Conservation (phyloP, 2,113 vertebrate genomes). For the Mellivora capensis region DNA sequence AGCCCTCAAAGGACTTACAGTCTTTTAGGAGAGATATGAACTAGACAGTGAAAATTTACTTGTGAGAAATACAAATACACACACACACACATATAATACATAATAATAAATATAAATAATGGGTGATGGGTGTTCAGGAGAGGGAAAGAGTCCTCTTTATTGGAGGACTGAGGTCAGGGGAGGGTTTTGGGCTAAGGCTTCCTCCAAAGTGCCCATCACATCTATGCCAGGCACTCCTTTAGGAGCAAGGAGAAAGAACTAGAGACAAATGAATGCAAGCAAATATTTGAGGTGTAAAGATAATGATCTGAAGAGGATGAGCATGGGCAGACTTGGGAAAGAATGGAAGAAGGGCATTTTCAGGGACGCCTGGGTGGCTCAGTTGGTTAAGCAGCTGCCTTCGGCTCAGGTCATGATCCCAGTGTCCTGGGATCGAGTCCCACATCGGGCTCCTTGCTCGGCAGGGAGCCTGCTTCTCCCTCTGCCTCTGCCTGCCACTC, state of each 20-base stretch:
- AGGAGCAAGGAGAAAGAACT: neutral
- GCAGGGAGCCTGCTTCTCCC: too few species aligned
- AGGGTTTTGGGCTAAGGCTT: neutral
- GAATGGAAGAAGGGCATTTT: neutral
- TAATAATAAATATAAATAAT: neutral
- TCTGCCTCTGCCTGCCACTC: too few species aligned
- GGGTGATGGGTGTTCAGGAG: neutral
- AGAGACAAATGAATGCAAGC: neutral
- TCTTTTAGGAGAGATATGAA: neutral
- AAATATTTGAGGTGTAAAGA: neutral
- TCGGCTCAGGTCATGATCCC: too few species aligned
- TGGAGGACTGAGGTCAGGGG: neutral
- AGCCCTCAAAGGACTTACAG: neutral
- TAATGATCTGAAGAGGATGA: neutral
- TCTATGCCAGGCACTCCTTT: neutral
- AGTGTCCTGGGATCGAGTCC: too few species aligned
- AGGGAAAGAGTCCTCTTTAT: neutral
- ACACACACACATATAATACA: too few species aligned
- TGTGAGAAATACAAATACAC: neutral
- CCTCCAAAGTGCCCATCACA: neutral
- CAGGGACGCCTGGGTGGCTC: too few species aligned
- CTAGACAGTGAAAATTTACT: neutral
- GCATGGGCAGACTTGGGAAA: too few species aligned
- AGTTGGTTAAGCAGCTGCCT: too few species aligned
- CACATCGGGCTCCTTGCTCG: too few species aligned